These are phyloP conservation scores for Branchipolynoe longqiensis DNA, from an alignment of 2,888 invertebrate genomes.

Conservation along the genomic window DNA sequence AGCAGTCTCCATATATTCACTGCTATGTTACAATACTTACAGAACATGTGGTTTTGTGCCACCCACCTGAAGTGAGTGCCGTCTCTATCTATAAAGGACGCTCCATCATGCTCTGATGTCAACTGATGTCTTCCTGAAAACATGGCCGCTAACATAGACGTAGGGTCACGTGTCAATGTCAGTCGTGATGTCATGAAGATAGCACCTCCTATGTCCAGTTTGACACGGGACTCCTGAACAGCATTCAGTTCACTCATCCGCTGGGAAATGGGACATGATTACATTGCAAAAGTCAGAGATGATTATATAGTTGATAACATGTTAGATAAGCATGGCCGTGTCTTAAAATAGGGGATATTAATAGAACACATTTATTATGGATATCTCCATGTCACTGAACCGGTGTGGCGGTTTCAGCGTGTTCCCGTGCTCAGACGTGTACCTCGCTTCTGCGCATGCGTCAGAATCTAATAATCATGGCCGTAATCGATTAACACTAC, in stretches of 20 bases:
- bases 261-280: too few relatives aligned
- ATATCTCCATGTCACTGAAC: too few relatives aligned
- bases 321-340: too few relatives aligned
- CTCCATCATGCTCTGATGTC: conserved; percentile 69
- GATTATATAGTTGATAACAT: too few relatives aligned
- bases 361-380: too few relatives aligned
- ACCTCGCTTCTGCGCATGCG: too few relatives aligned
- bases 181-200: conserved; percentile 70
- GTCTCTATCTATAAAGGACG: conserved; percentile 73
- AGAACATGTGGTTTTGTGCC: not conserved
- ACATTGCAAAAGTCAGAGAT: not conserved
- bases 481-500: too few relatives aligned
- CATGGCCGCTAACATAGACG: conserved; percentile 71
- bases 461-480: too few relatives aligned
- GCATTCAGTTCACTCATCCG: conserved; percentile 60
- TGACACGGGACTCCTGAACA: conserved; percentile 69
- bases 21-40: not conserved
- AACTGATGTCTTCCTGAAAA: conserved; percentile 71
- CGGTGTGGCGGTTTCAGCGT: too few relatives aligned
- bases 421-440: too few relatives aligned
- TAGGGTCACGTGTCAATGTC: conserved; percentile 69
- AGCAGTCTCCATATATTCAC: not conserved
- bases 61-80: conserved; percentile 71
- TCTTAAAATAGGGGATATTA: too few relatives aligned
- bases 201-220: conserved; percentile 71